Base-by-base conservation (phyloP, 2,888 invertebrate species). In the Leptinotarsa juncta region DNA sequence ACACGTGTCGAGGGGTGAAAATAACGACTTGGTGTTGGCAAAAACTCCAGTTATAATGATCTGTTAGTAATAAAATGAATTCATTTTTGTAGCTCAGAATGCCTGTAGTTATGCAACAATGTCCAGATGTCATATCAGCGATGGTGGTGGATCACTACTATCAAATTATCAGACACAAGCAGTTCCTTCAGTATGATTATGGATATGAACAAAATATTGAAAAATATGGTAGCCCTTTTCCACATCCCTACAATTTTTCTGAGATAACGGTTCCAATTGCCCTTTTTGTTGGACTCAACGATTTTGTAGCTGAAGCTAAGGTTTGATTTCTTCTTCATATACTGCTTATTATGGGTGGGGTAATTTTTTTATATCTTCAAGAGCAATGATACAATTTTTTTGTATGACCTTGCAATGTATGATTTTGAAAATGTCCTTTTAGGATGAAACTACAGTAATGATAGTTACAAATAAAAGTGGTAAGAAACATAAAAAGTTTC, bases 141-240 rank as follows among this genome's bases (percentile, higher is more conserved):
- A 51, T 51, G 51, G n/a, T n/a, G 51, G 51, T 51, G n/a, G 51
- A 51, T 51, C 51, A 51, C n/a, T 51, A 51, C 51, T n/a, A 51
- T n/a, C 51, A 51, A n/a, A 51, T 51, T 7, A 16, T 51, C n/a
- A n/a, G 7, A n/a, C n/a, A 16, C n/a, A n/a, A n/a, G 16, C 51
- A 51, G 51, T 51, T 51, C n/a, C 51, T n/a, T 16, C 10, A 51
- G 4, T 51, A 51, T 4, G 51, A 51, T 51, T 51, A n/a, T 51
- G 51, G 51, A 1, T 2, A 4, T 51, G n/a, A 51, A 4, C 4
- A n/a, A 4, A 51, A 51, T 51, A n/a, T 51, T 16, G 51, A n/a
- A n/a, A n/a, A 51, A 51, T 51, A 51, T 51, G 51, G 51, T 2
- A 51, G 51, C 51, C 16, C 7, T n/a, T n/a, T 5, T 51, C 51